Evolutionary conservation across 2,113 vertebrate species (phyloP).

Genomic region (Cariama cristata): DNA sequence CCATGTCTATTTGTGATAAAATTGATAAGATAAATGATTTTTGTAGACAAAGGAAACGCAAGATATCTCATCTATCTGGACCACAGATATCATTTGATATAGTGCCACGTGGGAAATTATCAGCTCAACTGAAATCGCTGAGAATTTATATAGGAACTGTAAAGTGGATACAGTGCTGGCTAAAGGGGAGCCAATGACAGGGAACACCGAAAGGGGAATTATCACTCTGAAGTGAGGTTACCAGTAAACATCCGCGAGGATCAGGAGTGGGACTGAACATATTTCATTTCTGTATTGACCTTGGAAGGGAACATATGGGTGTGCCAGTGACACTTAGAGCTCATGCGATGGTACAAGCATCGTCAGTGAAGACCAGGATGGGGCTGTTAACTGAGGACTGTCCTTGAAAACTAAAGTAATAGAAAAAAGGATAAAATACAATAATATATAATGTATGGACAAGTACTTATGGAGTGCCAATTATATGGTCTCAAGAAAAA

Average conservation of each 20-base stretch:
- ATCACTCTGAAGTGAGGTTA: conserved; percentile 31
- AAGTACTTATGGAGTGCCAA: neutral
- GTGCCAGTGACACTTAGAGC: neutral
- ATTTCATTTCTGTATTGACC: conserved; percentile 35
- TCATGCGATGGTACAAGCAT: neutral
- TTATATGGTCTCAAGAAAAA: neutral
- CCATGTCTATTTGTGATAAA: neutral
- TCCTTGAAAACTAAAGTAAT: conserved; percentile 10
- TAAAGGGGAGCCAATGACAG: conserved; percentile 23
- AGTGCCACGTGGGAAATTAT: conserved; percentile 63
- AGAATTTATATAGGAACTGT: conserved; percentile 26
- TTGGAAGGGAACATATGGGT: neutral
- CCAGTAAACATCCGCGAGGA: neutral
- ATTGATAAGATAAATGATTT: conserved; percentile 62
- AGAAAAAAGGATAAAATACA: neutral
- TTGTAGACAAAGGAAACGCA: conserved; percentile 51
- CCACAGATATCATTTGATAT: neutral
- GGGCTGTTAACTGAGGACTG: neutral
- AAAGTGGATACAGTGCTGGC: neutral
- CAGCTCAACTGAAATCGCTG: neutral
- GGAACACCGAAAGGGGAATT: neutral
- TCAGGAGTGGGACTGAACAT: neutral
- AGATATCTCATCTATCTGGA: conserved; percentile 43
- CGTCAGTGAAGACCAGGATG: neutral
- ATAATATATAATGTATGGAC: neutral